Evolutionary conservation across 2,797 vertebrate species (phyloP).

Genomic region (Lycodopsis pacificus): DNA sequence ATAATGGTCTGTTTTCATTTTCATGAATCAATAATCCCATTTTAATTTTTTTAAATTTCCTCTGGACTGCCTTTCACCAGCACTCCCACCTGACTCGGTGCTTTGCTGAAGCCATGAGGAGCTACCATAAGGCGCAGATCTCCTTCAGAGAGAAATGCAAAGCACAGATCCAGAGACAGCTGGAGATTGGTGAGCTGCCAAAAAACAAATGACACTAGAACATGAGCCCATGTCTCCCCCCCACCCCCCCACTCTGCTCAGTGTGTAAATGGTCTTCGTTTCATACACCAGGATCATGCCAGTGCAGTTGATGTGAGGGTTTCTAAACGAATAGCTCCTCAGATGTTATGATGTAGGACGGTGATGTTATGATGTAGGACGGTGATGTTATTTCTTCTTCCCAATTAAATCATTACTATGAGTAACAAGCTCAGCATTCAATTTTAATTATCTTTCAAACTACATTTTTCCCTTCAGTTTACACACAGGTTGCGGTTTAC

Average conservation of each 20-base stretch:
- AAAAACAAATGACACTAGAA: conserved; percentile 14
- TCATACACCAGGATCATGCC: not conserved
- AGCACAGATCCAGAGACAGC: conserved; percentile 88
- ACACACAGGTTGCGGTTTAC: not conserved
- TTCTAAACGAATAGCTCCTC: not conserved
- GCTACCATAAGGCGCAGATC: conserved; percentile 88
- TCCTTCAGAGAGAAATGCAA: conserved; percentile 92
- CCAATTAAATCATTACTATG: not conserved
- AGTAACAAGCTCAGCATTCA: not conserved
- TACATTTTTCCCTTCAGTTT: not conserved
- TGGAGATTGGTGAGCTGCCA: conserved; percentile 81
- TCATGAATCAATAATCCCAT: conserved; percentile 4
- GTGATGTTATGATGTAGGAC: not conserved
- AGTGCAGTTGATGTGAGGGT: not conserved
- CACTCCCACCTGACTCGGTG: conserved; percentile 89
- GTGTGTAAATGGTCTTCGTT: not conserved
- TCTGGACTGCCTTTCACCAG: conserved; percentile 66
- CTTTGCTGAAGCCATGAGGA: conserved; percentile 91
- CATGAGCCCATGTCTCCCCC: not conserved
- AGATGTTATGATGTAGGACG: not conserved
- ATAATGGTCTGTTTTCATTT: not conserved
- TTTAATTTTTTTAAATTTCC: too few relatives aligned
- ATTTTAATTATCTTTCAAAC: not conserved
- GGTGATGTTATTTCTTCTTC: not conserved
- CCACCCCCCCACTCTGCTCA: not conserved